Base-by-base conservation (phyloP, 2,797 vertebrate species). In the Acanthopagrus latus region DNA sequence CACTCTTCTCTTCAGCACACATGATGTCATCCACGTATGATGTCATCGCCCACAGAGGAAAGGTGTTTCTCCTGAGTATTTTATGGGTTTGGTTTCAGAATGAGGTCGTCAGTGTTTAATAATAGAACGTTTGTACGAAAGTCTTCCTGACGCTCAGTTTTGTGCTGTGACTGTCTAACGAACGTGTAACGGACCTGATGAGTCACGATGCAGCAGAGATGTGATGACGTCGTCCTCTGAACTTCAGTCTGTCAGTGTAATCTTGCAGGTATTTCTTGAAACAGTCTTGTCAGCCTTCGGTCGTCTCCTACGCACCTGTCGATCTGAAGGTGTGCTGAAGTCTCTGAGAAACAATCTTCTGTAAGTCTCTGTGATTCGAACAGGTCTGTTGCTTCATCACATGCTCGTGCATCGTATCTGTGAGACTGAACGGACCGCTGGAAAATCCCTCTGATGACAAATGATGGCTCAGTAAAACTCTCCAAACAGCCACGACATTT, bases 21-120 rank as follows among this genome's bases (percentile, higher is more conserved):
- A 66, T 84, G 86, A 84, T 67, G 81, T 84, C 85, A 86, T 77
- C 27, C 6, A 33, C 8, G 21, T 9, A 10, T 69, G 76, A 75
- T 55, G 78, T 83, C 72, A 80, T 43, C 3, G 18, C 55, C 29
- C 54, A 1, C 6, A 16, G 47, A 14, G 16, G 60, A 44, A 4
- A 16, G 29, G 21, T 25, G 47, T 58, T 71, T 64, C 68, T 50
- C 21, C 7, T 0, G n/a, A 66, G 63, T 64, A 66, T 72, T 79
- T 68, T 2, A 74, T 23, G 72, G 46, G 27, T 48, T 48, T 17
- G 11, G 3, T 25, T 50, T 54, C 50, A 18, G n/a, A 23, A 4
- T 48, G 20, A 43, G 41, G 41, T 43, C 41, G 41, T 43, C 7
- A 38, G 20, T 25, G 11, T 56, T 62, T 17, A 33, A 51, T 29